Conservation (phyloP, 2,888 invertebrate species). For the Mallateleia sp. region DNA sequence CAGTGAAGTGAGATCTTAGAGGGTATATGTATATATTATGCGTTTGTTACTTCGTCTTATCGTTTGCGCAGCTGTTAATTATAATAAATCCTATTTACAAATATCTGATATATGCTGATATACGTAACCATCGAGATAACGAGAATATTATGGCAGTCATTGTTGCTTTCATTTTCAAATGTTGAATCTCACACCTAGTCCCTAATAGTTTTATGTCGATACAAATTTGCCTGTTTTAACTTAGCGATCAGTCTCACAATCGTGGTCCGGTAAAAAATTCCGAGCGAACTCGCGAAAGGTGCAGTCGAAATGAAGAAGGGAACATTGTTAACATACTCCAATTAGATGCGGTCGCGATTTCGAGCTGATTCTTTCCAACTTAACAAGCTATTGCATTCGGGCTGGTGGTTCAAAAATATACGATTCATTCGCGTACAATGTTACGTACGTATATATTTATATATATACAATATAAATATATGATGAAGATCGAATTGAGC, state of each 20-base stretch:
- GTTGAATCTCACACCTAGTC: constrained; percentile 83
- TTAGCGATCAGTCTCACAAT: constrained; percentile 90
- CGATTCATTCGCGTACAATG: constrained; percentile 37
- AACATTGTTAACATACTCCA: too few relatives aligned
- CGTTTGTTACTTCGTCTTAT: constrained; percentile 38
- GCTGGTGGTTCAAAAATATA: constrained; percentile 46
- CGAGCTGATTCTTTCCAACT: constrained; percentile 17
- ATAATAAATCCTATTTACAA: constrained; percentile 82
- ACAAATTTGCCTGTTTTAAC: constrained; percentile 87
- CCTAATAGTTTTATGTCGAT: constrained; percentile 87
- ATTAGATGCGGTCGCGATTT: too few relatives aligned
- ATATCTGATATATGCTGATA: constrained; percentile 84
- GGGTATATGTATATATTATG: constrained; percentile 59
- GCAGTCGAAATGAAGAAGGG: too few relatives aligned
- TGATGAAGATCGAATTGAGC: neutral
- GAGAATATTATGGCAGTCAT: constrained; percentile 88
- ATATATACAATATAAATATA: constrained; percentile 39
- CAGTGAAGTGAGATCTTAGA: constrained; percentile 69
- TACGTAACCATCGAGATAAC: constrained; percentile 85
- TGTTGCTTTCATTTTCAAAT: constrained; percentile 79
- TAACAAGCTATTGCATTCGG: constrained; percentile 37
- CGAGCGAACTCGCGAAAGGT: constrained; percentile 35
- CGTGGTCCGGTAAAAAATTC: constrained; percentile 82
- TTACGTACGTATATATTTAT: constrained; percentile 43
- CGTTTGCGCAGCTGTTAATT: constrained; percentile 28